Evolutionary conservation across 2,888 invertebrate species (phyloP), one percentile per base, ranked within the genome.

Genomic region (Stenoptilia bipunctidactyla): DNA sequence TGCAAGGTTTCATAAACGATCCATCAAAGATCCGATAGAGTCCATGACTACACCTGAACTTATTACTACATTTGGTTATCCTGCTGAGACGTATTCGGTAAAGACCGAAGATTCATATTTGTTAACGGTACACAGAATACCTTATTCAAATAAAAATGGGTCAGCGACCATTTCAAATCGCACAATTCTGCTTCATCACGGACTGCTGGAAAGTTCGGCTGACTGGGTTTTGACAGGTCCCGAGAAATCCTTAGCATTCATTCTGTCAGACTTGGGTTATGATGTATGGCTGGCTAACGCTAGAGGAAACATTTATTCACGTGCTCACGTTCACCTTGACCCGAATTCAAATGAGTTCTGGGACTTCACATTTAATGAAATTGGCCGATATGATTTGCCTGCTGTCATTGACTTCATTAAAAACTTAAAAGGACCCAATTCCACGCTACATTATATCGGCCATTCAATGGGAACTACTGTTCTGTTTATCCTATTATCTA

Each of bases 391-490:
- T 58, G 98, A 98, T 71, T 61, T 97, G 40, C 96, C 97, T 9
- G 92, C 96, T 0, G 90, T 87, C 51, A 88, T 97, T 42, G 90
- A 95, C 61, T 90, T 92, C 46, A 75, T 85, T 8, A 79, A 77
- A 70, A 68, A 68, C 1, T 37, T 58, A 1, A 84, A 84, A 50
- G 20, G 20, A 8, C 69, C 66, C 65, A 71, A 76, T 35, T 56
- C 64, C 0, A 79, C 84, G 52, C 74, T 84, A 38, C 86, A 89
- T 51, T 97, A 96, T 63, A 80, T 96, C 34, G 97, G 97, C 0
- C 96, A 97, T 69, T 96, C 95, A 0, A 96, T 97, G 90, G 97
- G 96, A 1, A 92, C 93, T 0, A 91, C 93, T 0, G 85, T 89
- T 55, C 87, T 91, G 49, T 91, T 90, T 58, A 90, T 90, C 1